phyloP scores from a whole-genome alignment of 53 echinoderm and acorn worm genomes.

The Patiria pectinifera region DNA sequence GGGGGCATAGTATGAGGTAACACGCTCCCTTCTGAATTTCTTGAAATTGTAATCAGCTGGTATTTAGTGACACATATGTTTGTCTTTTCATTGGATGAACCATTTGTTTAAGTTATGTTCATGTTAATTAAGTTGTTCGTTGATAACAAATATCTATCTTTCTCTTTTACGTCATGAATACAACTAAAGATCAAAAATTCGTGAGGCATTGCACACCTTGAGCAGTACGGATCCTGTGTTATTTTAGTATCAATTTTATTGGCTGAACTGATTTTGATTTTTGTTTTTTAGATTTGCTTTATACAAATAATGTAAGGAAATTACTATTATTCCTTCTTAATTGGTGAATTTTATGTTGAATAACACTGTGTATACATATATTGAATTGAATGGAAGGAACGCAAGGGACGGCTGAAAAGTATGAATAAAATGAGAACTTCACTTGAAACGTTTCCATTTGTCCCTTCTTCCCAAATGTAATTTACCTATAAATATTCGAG shows the following conservation, averaged over 20 bases:
- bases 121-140: background rate
- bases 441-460: no score
- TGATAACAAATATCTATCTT: background rate
- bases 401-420: constrained; percentile 12
- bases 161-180: background rate
- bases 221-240: background rate
- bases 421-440: constrained; percentile 5
- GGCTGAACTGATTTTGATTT: background rate
- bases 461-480: no score
- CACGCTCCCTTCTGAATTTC: no score
- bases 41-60: no score
- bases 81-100: no score
- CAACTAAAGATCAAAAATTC: background rate
- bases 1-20: no score
- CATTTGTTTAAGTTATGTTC: background rate
- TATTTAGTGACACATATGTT: background rate
- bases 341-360: background rate
- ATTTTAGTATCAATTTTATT: background rate
- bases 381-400: background rate
- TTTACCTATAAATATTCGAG: no score
- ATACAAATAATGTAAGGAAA: background rate
- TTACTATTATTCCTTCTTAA: background rate
- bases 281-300: constrained; percentile 8
- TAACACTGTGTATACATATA: constrained; percentile 35
- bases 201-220: background rate